Evolutionary conservation across 2,113 vertebrate species (phyloP), one percentile per base, ranked within the genome.

Genomic region (Campylorhamphus procurvoides): DNA sequence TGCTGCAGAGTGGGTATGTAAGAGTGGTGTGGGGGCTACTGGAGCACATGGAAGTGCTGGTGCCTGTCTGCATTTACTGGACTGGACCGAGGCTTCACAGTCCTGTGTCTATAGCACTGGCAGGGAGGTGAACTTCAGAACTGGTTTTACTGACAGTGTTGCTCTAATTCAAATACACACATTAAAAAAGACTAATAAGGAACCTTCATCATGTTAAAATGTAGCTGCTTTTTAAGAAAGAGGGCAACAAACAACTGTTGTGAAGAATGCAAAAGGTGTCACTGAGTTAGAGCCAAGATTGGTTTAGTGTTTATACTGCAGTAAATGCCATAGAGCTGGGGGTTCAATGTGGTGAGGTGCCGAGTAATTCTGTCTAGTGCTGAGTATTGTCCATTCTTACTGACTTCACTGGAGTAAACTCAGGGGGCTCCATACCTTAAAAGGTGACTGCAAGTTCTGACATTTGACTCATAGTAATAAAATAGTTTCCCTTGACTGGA

Each of bases 401-500:
- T 23, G 49, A 35, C 46, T 78, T 92, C 9, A 3, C 15, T 64
- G 66, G 49, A 86, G 53, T 37, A 93, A 87, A 75, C 31, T 56
- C 47, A 58, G 76, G 37, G 40, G 85, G 31, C 62, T 89, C 37
- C 12, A 7, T 12, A 42, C 49, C 46, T 90, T 82, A 39, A 42
- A 92, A 92, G 78, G 83, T 92, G 75, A 62, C 82, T 89, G 90
- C 71, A 78, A 84, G 52, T 79, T 96, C 90, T 95, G 95, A 87
- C 69, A 82, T 94, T 91, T 94, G 97, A 96, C 93, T 97, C 67
- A 44, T 90, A 91, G 90, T 90, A 96, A 93, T 89, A 62, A 97
- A 97, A 97, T 95, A 95, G 76, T 62, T 97, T 96, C 64, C 89
- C 89, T 97, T 91, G 71, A 92, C 87, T 62, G 91, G 76, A 82